Percentiles rank a stretch among this genome's conserved stretches.
phyloP scores from a whole-genome alignment of 2,888 invertebrate genomes.

The Plagodis pulveraria region DNA sequence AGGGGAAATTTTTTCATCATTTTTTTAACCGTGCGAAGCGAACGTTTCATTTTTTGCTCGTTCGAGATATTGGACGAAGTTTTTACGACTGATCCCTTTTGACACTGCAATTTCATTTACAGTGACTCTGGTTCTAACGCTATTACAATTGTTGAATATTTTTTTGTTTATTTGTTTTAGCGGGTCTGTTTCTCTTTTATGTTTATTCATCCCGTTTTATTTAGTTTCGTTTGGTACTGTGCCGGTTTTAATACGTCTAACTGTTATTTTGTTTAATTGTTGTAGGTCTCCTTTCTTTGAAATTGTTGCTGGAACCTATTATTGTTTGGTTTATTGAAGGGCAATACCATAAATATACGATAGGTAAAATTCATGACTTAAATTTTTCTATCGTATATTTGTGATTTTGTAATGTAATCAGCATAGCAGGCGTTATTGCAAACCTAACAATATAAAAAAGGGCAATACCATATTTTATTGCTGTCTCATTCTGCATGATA shows the following conservation, averaged over 20 bases:
- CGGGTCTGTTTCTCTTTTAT: slow-evolving; percentile 6
- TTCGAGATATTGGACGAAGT: slow-evolving; percentile 43
- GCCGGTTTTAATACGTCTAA: slow-evolving; percentile 2
- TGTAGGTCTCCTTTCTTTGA: slow-evolving; percentile 1
- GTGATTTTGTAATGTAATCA: too few species aligned
- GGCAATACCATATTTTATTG: slow-evolving; percentile 2
- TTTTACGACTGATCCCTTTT: slow-evolving; percentile 53
- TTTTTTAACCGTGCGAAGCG: slow-evolving; percentile 41
- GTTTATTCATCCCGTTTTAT: slow-evolving; percentile 8
- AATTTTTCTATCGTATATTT: too few species aligned
- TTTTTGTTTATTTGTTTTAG: slow-evolving; percentile 39
- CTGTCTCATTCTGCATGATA: neutral
- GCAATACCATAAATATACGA: too few species aligned
- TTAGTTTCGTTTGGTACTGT: neutral
- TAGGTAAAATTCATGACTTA: too few species aligned
- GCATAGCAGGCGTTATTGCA: too few species aligned
- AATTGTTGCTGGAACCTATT: neutral
- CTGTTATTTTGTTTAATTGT: slow-evolving; percentile 1
- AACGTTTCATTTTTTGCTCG: slow-evolving; percentile 48
- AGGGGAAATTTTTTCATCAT: slow-evolving; percentile 47
- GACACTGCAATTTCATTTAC: slow-evolving; percentile 47
- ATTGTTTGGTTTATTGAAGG: neutral
- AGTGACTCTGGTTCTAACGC: slow-evolving; percentile 37
- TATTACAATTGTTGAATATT: slow-evolving; percentile 43
- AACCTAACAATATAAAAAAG: too few species aligned